These are phyloP conservation scores for Malthinus seriepunctatus DNA, from an alignment of 2,888 invertebrate species.

Conservation along the genomic window DNA sequence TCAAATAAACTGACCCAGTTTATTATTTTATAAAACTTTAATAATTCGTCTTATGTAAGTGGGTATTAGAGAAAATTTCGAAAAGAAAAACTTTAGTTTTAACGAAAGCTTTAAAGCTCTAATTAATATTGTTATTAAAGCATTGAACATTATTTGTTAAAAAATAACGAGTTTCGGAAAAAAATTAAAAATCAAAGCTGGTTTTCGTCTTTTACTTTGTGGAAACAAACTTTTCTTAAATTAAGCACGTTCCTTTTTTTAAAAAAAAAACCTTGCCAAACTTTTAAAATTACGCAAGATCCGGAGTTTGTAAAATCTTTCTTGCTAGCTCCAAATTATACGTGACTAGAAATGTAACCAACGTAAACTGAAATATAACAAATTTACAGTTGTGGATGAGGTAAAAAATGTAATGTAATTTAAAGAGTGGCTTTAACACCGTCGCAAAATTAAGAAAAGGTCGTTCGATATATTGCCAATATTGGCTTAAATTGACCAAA, in stretches of 20 bases:
- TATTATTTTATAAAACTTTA: neutral
- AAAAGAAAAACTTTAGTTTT: neutral
- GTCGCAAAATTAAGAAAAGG: too few species aligned
- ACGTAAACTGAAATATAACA: constrained; percentile 4
- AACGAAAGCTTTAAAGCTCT: neutral
- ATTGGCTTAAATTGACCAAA: too few species aligned
- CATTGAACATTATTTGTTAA: constrained; percentile 3
- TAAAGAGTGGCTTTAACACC: too few species aligned
- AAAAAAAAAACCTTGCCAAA: constrained; percentile 17
- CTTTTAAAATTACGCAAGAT: constrained; percentile 27
- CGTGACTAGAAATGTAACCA: constrained; percentile 21
- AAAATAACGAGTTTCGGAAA: constrained; percentile 10
- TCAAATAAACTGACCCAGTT: neutral
- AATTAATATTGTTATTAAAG: neutral
- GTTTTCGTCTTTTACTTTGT: neutral
- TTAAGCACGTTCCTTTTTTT: constrained; percentile 18
- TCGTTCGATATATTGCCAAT: too few species aligned
- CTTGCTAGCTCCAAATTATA: constrained; percentile 21
- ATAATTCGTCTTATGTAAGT: neutral
- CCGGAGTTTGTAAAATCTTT: constrained; percentile 25
- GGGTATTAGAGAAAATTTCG: neutral
- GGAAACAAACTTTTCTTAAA: constrained; percentile 13
- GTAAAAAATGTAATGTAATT: constrained; percentile 9
- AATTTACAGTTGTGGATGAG: constrained; percentile 1
- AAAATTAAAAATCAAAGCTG: constrained; percentile 6